phyloP scores from a whole-genome alignment of 2,888 invertebrate species.

The Netelia inedita region DNA sequence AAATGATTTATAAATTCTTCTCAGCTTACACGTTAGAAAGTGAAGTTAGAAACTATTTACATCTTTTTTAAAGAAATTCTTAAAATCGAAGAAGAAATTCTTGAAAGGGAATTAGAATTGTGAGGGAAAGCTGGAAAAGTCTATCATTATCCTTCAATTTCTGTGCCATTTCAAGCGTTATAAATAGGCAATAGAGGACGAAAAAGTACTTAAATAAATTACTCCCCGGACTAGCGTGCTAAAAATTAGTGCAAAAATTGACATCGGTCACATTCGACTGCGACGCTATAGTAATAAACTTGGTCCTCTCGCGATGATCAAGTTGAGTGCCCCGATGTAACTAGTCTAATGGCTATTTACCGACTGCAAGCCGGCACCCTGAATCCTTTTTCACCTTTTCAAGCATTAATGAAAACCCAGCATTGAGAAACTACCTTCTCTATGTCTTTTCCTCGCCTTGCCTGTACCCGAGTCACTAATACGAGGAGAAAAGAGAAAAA shows the following conservation, averaged over 20 bases:
- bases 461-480: too few relatives aligned
- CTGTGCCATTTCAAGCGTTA: neutral
- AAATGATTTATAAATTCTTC: too few relatives aligned
- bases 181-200: neutral
- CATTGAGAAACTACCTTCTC: constrained; percentile 4
- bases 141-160: neutral
- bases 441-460: neutral
- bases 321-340: constrained; percentile 31
- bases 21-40: too few relatives aligned
- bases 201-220: neutral
- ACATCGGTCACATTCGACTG: neutral
- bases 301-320: constrained; percentile 15
- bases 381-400: constrained; percentile 2
- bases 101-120: too few relatives aligned
- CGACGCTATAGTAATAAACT: neutral
- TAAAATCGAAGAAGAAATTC: neutral
- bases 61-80: neutral
- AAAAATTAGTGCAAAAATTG: neutral
- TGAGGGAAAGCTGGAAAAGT: neutral
- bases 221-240: neutral
- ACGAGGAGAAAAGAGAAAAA: too few relatives aligned
- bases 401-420: constrained; percentile 10
- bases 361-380: constrained; percentile 8
- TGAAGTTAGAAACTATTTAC: too few relatives aligned
- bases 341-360: constrained; percentile 26